Evolutionary conservation across 2,797 vertebrate species (phyloP).

Genomic region (Lerista edwardsae): DNA sequence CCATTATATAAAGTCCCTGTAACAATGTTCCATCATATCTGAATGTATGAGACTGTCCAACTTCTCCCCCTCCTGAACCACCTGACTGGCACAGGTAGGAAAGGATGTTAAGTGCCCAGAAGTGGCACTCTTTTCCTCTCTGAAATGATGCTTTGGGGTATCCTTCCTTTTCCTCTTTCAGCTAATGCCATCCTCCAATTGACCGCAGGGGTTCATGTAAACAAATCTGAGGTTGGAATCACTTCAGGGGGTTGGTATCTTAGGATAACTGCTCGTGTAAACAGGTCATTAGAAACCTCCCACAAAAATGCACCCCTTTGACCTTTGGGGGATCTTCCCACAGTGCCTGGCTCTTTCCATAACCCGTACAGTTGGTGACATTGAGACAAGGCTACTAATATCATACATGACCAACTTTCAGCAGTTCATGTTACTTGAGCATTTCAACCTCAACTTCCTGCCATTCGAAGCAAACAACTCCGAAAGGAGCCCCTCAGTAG

Average conservation of each 20-base stretch:
- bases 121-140: not conserved
- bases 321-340: not conserved
- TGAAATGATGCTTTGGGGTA: not conserved
- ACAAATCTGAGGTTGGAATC: too few species aligned
- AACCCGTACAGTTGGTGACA: conserved; percentile 16
- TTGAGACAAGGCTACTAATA: not conserved
- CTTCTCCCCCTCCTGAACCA: not conserved
- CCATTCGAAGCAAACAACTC: not conserved
- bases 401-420: conserved; percentile 37
- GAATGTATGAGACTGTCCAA: not conserved
- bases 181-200: not conserved
- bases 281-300: not conserved
- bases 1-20: not conserved
- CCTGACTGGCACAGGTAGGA: too few species aligned
- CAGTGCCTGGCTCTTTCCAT: not conserved
- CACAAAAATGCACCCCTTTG: not conserved
- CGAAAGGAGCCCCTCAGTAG: too few species aligned
- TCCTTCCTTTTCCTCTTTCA: not conserved
- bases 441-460: conserved; percentile 49
- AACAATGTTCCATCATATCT: not conserved
- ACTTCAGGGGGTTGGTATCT: not conserved
- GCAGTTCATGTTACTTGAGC: conserved; percentile 46
- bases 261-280: not conserved
- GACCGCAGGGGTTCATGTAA: not conserved
- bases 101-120: too few species aligned